Percentiles rank a stretch among this genome's conserved stretches.
Conservation (phyloP, 2,888 invertebrate genomes). For the Anarsia innoxiella region DNA sequence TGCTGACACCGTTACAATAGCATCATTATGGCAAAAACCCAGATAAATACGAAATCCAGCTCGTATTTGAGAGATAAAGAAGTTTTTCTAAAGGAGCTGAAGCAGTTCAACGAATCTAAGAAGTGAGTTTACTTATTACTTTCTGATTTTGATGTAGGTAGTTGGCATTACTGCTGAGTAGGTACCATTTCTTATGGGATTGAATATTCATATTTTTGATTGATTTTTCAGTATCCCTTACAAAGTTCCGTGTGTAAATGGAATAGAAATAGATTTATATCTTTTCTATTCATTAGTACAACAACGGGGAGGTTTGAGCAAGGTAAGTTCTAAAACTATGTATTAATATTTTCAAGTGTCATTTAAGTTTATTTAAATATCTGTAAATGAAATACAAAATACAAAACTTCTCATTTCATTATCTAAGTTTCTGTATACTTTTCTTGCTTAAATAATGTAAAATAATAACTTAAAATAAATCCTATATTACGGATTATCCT, state of each 20-base stretch:
- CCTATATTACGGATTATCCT: no score
- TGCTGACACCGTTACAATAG: constrained; percentile 6
- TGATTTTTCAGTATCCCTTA: constrained; percentile 75
- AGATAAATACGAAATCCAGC: constrained; percentile 75
- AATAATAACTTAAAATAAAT: no score
- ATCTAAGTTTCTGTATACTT: no score
- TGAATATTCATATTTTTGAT: no score
- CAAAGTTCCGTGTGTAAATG: constrained; percentile 84
- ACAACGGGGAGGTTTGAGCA: constrained; percentile 94
- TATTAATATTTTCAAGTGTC: no score
- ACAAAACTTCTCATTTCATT: no score
- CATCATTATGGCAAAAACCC: constrained; percentile 62
- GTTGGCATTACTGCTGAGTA: background rate
- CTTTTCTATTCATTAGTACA: constrained; percentile 94
- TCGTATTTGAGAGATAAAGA: constrained; percentile 86
- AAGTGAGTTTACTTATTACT: constrained; percentile 78
- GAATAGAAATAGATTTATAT: constrained; percentile 93
- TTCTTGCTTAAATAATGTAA: no score
- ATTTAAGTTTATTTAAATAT: no score
- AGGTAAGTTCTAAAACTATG: constrained; percentile 78
- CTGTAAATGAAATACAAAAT: no score
- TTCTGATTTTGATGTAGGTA: no score
- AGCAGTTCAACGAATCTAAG: constrained; percentile 92
- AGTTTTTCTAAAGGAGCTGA: constrained; percentile 87
- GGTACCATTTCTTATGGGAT: background rate